phyloP scores from a whole-genome alignment of 2,888 invertebrate genomes.

The Epinotia bilunana region DNA sequence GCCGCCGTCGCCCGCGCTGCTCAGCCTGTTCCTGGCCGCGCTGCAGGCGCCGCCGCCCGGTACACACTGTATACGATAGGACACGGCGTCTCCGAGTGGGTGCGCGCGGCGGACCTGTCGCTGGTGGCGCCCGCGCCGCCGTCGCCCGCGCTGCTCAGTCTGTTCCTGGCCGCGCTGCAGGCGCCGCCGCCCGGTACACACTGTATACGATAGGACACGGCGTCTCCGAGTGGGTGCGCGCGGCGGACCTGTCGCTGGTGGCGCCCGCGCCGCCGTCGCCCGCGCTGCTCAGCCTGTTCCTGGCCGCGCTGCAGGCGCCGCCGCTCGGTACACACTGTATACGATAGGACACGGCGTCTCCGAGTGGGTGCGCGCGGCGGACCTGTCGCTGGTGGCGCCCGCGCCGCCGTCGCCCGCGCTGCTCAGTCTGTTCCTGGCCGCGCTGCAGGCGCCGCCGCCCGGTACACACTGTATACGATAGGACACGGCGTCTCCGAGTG shows the following conservation, averaged over 20 bases:
- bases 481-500: slow-evolving; percentile 60
- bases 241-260: slow-evolving; percentile 58
- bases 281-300: slow-evolving; percentile 61
- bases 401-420: slow-evolving; percentile 64
- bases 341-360: slow-evolving; percentile 49
- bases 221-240: neutral
- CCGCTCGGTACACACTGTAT: slow-evolving; percentile 47
- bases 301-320: slow-evolving; percentile 57
- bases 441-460: slow-evolving; percentile 58
- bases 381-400: slow-evolving; percentile 73
- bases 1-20: slow-evolving; percentile 64
- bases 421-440: slow-evolving; percentile 60
- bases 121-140: slow-evolving; percentile 70
- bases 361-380: slow-evolving; percentile 73
- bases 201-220: neutral
- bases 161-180: slow-evolving; percentile 60
- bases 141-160: slow-evolving; percentile 57
- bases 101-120: slow-evolving; percentile 48
- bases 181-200: slow-evolving; percentile 53
- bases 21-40: slow-evolving; percentile 61
- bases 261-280: slow-evolving; percentile 65
- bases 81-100: slow-evolving; percentile 49
- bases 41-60: slow-evolving; percentile 61
- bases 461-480: slow-evolving; percentile 52
- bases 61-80: slow-evolving; percentile 45